Conservation (phyloP, 2,888 invertebrate species). For the Byasa hedistus region DNA sequence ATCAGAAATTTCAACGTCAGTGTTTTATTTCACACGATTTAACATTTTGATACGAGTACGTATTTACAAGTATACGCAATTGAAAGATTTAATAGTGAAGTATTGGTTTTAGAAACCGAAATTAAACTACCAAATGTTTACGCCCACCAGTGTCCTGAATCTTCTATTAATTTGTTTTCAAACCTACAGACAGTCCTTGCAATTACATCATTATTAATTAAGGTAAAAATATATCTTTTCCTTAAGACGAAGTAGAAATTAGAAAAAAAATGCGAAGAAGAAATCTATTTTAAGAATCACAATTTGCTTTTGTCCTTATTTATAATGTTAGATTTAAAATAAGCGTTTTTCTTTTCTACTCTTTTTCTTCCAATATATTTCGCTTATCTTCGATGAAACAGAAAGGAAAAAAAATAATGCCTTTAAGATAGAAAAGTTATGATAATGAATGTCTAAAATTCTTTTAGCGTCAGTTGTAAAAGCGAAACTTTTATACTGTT, state of each 20-base stretch:
- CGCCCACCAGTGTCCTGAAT: no score
- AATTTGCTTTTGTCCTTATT: not conserved
- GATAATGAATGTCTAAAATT: conserved; percentile 48
- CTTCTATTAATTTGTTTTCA: no score
- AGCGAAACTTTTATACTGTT: conserved; percentile 50
- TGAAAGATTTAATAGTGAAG: not conserved
- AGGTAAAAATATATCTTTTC: no score
- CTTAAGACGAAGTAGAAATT: no score
- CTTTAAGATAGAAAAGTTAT: conserved; percentile 35
- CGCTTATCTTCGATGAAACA: conserved; percentile 23
- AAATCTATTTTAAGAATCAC: not conserved
- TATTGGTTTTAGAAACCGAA: no score
- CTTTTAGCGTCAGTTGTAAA: conserved; percentile 49
- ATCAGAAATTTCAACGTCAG: conserved; percentile 40
- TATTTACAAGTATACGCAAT: not conserved
- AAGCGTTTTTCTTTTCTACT: conserved; percentile 13
- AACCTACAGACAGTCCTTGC: no score
- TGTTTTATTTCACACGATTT: conserved; percentile 3
- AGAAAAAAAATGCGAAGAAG: not conserved
- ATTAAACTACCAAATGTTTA: no score
- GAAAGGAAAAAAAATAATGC: conserved; percentile 27
- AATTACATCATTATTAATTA: no score
- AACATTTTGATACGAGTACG: not conserved
- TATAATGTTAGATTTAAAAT: conserved; percentile 4
- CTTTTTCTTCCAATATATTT: conserved; percentile 8